A percentile compares a stretch with the other conserved stretches of the same genome.
These are phyloP conservation scores for Neogobius melanostomus DNA, from an alignment of 2,113 vertebrate species.

Conservation along the genomic window DNA sequence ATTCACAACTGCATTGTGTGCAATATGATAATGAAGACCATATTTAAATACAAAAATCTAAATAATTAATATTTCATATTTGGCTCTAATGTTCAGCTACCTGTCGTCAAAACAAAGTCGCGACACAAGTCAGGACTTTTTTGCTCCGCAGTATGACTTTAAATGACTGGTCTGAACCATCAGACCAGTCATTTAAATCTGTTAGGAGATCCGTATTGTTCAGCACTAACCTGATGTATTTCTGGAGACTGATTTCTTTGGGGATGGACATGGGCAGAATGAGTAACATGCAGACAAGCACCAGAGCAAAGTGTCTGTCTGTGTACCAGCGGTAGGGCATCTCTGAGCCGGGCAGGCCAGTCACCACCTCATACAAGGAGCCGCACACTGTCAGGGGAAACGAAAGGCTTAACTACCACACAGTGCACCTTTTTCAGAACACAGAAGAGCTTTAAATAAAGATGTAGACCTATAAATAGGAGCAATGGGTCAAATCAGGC, in stretches of 20 bases:
- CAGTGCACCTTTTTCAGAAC: neutral
- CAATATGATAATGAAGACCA: neutral
- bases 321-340: conserved; percentile 75
- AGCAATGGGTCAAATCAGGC: too few species aligned
- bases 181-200: neutral
- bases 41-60: too few species aligned
- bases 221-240: conserved; percentile 74
- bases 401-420: neutral
- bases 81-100: too few species aligned
- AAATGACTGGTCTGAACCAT: neutral
- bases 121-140: too few species aligned
- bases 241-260: conserved; percentile 79
- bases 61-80: too few species aligned
- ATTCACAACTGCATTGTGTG: neutral
- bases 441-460: too few species aligned
- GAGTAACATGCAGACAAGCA: conserved; percentile 72
- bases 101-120: too few species aligned
- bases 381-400: conserved; percentile 78
- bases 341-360: conserved; percentile 49
- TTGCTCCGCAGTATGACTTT: too few species aligned
- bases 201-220: neutral
- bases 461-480: too few species aligned
- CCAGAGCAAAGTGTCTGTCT: conserved; percentile 71
- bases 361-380: conserved; percentile 77
- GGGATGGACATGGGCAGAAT: conserved; percentile 79